Evolutionary conservation across 2,888 invertebrate species (phyloP).

Genomic region (Periphyllus acericola): DNA sequence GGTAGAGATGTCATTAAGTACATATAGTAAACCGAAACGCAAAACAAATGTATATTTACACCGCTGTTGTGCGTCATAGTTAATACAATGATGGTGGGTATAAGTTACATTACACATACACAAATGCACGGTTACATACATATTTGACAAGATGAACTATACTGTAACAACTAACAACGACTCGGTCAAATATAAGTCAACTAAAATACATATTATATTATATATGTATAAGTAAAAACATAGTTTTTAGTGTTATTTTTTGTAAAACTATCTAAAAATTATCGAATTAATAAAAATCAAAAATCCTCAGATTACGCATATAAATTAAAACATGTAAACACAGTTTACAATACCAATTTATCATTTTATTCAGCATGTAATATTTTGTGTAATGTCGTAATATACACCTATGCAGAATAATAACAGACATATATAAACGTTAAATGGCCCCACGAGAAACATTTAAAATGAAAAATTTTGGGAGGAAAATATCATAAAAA

Average conservation of each 20-base stretch:
- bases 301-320: neutral
- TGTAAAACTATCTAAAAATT: neutral
- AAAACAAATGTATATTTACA: neutral
- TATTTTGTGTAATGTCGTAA: neutral
- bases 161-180: no score
- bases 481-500: conserved; percentile 8
- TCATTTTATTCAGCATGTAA: neutral
- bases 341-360: no score
- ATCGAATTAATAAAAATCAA: neutral
- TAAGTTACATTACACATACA: no score
- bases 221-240: neutral
- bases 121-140: neutral
- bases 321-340: no score
- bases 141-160: no score
- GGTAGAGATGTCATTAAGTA: neutral
- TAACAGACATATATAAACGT: neutral
- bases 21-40: no score
- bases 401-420: neutral
- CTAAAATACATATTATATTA: neutral
- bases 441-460: neutral
- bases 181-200: neutral
- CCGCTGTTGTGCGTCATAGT: no score
- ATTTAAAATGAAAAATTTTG: neutral
- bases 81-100: neutral
- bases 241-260: neutral